A percentile compares a stretch with the other conserved stretches of the same genome.
Conservation (phyloP, 1,140 invertebrate genomes). For the Uloborus diversus region DNA sequence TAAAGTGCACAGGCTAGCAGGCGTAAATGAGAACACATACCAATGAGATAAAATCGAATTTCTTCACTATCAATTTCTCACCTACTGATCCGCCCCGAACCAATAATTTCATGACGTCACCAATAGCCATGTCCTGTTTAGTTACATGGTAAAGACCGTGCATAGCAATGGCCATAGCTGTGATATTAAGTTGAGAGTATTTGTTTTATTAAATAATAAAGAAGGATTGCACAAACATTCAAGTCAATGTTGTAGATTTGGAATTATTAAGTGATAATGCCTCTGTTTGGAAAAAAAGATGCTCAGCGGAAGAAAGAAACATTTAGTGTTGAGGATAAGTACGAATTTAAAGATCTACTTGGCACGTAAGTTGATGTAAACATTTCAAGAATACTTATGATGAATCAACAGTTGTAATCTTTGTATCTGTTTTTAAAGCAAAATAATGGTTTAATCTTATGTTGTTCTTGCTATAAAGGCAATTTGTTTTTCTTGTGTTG, state of each 20-base stretch:
- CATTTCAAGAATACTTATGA: too few relatives aligned
- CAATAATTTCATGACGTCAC: slow-evolving; percentile 36
- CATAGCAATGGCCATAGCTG: slow-evolving; percentile 21
- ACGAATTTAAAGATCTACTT: slow-evolving; percentile 85
- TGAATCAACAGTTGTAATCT: too few relatives aligned
- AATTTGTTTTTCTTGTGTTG: too few relatives aligned
- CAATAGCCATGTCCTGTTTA: slow-evolving; percentile 44
- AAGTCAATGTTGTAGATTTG: background rate
- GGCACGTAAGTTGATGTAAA: slow-evolving; percentile 86
- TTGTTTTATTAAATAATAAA: slow-evolving; percentile 16
- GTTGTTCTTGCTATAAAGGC: too few relatives aligned
- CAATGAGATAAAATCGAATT: too few relatives aligned
- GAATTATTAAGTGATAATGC: slow-evolving; percentile 70
- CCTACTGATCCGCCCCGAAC: background rate
- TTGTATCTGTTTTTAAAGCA: too few relatives aligned
- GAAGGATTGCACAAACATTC: background rate
- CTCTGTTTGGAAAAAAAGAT: slow-evolving; percentile 80
- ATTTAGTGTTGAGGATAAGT: slow-evolving; percentile 80
- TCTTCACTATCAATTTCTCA: too few relatives aligned
- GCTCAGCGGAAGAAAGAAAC: slow-evolving; percentile 66
- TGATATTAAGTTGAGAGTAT: slow-evolving; percentile 14
- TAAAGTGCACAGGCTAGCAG: too few relatives aligned
- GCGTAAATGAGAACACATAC: too few relatives aligned
- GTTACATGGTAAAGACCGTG: slow-evolving; percentile 20
- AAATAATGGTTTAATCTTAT: too few relatives aligned